A percentile compares a stretch with the other conserved stretches of the same genome.
Evolutionary conservation across 2,113 vertebrate species (phyloP).

Genomic region (Monopterus albus): DNA sequence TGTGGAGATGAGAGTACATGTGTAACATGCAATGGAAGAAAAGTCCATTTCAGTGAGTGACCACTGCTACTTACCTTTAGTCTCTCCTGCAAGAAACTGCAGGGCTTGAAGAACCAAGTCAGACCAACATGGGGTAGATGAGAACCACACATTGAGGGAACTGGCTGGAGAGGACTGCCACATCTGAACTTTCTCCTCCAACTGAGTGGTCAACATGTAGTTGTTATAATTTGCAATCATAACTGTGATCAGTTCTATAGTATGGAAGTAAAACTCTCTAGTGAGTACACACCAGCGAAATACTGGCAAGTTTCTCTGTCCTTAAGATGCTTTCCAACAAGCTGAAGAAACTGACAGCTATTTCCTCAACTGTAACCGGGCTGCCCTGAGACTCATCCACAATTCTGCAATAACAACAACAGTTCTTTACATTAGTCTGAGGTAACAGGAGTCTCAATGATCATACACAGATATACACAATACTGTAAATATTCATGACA

Average conservation of each 20-base stretch:
- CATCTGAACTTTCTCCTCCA: constrained; percentile 93
- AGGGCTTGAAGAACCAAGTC: constrained; percentile 92
- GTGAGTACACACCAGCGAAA: constrained; percentile 83
- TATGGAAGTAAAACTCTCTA: not conserved
- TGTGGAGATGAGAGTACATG: not conserved
- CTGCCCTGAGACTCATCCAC: constrained; percentile 89
- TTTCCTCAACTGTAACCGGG: constrained; percentile 89
- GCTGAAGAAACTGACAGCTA: constrained; percentile 92
- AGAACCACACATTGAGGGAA: constrained; percentile 94
- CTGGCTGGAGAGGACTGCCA: constrained; percentile 95
- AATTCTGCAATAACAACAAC: constrained; percentile 78
- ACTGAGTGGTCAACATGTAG: constrained; percentile 70
- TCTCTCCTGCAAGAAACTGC: constrained; percentile 93
- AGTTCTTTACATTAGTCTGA: not conserved
- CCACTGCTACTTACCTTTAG: constrained; percentile 82
- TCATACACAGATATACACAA: not conserved
- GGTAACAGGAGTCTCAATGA: not conserved
- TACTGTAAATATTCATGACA: not conserved
- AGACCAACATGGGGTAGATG: constrained; percentile 91
- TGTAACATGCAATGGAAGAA: not conserved
- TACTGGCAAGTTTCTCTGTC: constrained; percentile 86
- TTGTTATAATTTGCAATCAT: not conserved
- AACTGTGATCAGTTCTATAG: not conserved
- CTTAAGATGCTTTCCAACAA: constrained; percentile 90
- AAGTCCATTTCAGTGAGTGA: not conserved